A percentile compares a stretch with the other conserved stretches of the same genome.
phyloP scores from a whole-genome alignment of 2,113 vertebrate genomes.

The Sapayoa aenigma region DNA sequence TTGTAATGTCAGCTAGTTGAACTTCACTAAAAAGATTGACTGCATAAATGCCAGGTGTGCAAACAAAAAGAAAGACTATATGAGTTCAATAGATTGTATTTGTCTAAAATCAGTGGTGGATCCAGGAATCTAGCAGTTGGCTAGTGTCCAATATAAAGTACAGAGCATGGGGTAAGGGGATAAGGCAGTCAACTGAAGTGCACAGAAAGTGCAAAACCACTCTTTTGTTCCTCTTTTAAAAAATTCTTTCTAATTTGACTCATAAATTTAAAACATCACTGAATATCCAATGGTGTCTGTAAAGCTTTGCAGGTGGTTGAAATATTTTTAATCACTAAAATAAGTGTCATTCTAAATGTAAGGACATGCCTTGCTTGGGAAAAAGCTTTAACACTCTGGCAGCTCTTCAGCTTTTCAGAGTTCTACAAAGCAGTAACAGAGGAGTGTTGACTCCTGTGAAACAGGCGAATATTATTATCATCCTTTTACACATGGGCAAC shows the following conservation, averaged over 20 bases:
- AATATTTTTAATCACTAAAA: not conserved
- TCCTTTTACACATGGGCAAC: not conserved
- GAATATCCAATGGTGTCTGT: not conserved
- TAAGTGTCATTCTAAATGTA: not conserved
- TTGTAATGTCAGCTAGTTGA: not conserved
- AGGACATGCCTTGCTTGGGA: not conserved
- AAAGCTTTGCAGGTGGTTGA: not conserved
- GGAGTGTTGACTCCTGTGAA: not conserved
- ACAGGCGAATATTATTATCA: slow-evolving; percentile 45
- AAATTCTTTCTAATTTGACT: not conserved
- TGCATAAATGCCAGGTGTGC: not conserved
- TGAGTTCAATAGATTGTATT: not conserved
- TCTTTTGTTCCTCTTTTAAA: not conserved
- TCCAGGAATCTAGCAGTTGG: not conserved
- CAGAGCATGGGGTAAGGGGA: not conserved
- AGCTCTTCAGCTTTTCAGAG: not conserved
- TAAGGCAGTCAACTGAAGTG: not conserved
- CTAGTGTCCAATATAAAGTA: not conserved
- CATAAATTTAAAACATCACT: not conserved
- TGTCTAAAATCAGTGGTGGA: not conserved
- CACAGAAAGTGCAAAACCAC: not conserved
- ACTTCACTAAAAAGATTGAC: not conserved
- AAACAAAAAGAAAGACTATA: not conserved
- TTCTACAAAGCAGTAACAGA: not conserved
- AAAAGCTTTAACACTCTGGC: not conserved